Conservation (phyloP, 64 coral and sea anemone species). For the Montipora sp. region DNA sequence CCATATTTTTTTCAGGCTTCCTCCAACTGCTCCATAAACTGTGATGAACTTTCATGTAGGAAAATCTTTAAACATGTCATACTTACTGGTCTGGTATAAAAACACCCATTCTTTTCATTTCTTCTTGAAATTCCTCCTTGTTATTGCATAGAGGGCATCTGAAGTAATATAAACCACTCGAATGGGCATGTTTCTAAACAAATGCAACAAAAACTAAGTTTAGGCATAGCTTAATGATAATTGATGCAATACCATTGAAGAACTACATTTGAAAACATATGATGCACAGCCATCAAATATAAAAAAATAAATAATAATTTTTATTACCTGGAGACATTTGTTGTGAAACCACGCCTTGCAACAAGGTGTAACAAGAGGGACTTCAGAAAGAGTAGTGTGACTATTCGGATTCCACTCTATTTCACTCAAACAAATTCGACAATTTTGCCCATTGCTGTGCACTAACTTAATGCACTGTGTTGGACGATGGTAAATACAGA, state of each 20-base stretch:
- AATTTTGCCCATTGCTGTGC: conserved; percentile 18
- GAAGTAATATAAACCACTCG: conserved; percentile 90
- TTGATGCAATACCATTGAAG: neutral
- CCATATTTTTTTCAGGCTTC: too few relatives aligned
- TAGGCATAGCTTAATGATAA: neutral
- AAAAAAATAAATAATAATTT: too few relatives aligned
- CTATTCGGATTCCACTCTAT: conserved; percentile 20
- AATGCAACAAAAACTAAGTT: neutral
- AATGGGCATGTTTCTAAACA: conserved; percentile 83
- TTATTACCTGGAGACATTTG: conserved; percentile 83
- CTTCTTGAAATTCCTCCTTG: conserved; percentile 75
- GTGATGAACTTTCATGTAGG: too few relatives aligned
- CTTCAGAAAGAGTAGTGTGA: neutral
- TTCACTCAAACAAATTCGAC: conserved; percentile 77
- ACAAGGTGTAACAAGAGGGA: conserved; percentile 75
- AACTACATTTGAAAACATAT: too few relatives aligned
- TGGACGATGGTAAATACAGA: conserved; percentile 74
- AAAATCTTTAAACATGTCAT: too few relatives aligned
- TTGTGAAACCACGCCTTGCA: conserved; percentile 90
- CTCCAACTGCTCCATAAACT: neutral
- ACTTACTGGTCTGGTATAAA: conserved; percentile 86
- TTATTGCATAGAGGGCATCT: conserved; percentile 94
- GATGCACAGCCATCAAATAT: too few relatives aligned
- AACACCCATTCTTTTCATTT: conserved; percentile 97
- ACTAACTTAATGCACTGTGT: conserved; percentile 5